Conservation (phyloP, 2,113 vertebrate species). For the Platysternon megacephalum region DNA sequence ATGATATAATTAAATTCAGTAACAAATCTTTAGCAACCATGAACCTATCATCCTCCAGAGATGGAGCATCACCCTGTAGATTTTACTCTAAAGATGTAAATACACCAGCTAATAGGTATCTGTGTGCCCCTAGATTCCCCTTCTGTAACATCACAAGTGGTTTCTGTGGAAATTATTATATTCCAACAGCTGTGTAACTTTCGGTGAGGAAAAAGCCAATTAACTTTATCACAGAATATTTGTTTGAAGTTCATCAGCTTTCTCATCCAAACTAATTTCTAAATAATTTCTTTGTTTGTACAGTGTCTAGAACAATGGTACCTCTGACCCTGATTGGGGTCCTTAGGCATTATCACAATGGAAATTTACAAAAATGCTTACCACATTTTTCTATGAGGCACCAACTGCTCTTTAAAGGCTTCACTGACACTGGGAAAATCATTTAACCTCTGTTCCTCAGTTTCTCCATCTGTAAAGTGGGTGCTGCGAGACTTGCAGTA, state of each 20-base stretch:
- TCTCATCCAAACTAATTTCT: not conserved
- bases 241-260: not conserved
- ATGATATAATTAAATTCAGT: not conserved
- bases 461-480: not conserved
- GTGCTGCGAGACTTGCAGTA: not conserved
- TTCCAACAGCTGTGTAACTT: not conserved
- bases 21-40: not conserved
- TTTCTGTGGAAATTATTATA: not conserved
- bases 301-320: not conserved
- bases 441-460: not conserved
- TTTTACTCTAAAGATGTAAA: not conserved
- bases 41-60: not conserved
- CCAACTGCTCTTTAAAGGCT: not conserved
- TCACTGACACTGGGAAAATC: not conserved
- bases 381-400: not conserved
- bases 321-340: not conserved
- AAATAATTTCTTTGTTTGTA: not conserved
- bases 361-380: not conserved
- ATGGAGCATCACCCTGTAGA: not conserved
- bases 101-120: not conserved
- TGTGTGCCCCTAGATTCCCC: not conserved
- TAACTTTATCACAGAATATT: not conserved
- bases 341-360: not conserved
- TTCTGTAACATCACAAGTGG: not conserved
- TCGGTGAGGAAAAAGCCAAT: not conserved